Conservation (phyloP, 2,113 vertebrate species). For the Caloenas nicobarica region DNA sequence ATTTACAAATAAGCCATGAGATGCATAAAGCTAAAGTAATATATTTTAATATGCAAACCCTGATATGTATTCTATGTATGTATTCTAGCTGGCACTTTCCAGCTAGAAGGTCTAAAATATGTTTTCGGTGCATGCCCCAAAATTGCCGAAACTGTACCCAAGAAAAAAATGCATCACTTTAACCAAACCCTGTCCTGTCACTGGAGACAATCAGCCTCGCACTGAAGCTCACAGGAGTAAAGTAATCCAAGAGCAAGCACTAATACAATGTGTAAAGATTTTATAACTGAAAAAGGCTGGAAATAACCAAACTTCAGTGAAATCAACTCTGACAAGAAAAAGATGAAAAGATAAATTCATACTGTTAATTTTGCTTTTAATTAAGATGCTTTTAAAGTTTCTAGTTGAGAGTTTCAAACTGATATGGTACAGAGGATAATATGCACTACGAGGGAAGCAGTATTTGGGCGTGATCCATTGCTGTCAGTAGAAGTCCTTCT, state of each 20-base stretch:
- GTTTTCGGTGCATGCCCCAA: background rate
- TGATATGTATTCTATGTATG: background rate
- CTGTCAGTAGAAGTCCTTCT: background rate
- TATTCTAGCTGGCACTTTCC: background rate
- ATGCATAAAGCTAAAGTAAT: background rate
- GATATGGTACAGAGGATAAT: background rate
- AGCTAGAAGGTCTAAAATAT: background rate
- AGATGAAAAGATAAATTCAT: background rate
- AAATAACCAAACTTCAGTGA: background rate
- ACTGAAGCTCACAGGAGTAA: background rate
- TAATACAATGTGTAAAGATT: background rate
- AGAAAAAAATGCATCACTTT: background rate
- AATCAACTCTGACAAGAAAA: background rate
- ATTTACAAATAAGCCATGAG: slow-evolving; percentile 3
- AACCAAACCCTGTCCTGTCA: background rate
- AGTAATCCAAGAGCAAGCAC: background rate
- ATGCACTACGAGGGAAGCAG: background rate
- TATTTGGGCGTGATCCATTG: background rate
- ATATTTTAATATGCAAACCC: background rate
- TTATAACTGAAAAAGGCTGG: background rate
- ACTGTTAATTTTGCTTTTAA: background rate
- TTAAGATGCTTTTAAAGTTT: background rate
- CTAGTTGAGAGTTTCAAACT: background rate
- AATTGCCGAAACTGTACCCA: background rate
- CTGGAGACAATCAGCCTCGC: background rate